Evolutionary conservation across 92 coral and sea anemone species (phyloP), one percentile per base, ranked within the genome.

Genomic region (Zoanthus gigantus): DNA sequence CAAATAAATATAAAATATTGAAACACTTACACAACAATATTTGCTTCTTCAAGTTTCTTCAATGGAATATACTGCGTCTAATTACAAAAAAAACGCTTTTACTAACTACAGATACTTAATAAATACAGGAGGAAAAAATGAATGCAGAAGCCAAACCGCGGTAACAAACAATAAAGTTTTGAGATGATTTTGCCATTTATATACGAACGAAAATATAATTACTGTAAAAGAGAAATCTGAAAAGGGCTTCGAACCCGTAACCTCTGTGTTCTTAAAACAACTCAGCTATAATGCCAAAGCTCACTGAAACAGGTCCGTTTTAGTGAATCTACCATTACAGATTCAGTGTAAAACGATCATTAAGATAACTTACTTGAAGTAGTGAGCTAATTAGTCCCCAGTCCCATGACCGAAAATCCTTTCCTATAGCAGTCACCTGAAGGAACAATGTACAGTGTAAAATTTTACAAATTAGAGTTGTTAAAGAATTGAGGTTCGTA

Each of bases 31-130:
- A 90, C 94, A 54, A 92, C 95, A 83, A 94, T 95, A 74, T 93
- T 90, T 7, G 93, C 92, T 79, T 97, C 99, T 88, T 97, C 99
- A 16, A 97, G 83, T 90, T 94, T 97, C 82, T 92, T 94, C 83
- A 95, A 74, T 17, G 94, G 92, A 57, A 97, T 86, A 37, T 89
- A 86, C 45, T 98, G 99, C 34, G 96, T 95, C 98, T 96, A 61
- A 31, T 91, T 60, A 67, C 66, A 45, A 61, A 86, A 57, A 42
- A 66, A 58, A 13, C 34, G 0, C 45, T 31, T 34, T 11, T 69
- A 30, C 13, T 30, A 69, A 13, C 0, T 29, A 23, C 17, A 37
- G 42, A 47, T 1, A 47, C 46, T 15, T 46, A 15, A 12, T 16
- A 2, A 48, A 48, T 16, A 56, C 30, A 69, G 16, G 42, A 31